Evolutionary conservation across 2,797 vertebrate genomes (phyloP), one percentile per base, ranked within the genome.

Genomic region (Neosilurus hyrtlii): DNA sequence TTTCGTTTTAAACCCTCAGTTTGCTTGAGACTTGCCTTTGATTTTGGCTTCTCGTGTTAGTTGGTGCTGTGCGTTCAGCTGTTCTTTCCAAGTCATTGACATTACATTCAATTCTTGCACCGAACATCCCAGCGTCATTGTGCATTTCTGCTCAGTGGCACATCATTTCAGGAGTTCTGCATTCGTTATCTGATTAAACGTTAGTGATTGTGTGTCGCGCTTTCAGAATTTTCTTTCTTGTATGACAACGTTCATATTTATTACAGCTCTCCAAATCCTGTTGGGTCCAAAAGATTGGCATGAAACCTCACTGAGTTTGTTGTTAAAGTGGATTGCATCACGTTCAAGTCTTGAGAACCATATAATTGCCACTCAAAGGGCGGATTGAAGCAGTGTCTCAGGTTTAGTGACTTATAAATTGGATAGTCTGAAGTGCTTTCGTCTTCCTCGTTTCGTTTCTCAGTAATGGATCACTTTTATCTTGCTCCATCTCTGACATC

Each of bases 231-330:
- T 87, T 82, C 71, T 88, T 87, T 89, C 76, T 87, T 77, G 78
- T 80, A 83, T 83, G 84, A 72, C 66, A 57, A 49, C 22, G 11
- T 82, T 88, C 85, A 76, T 70, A 72, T 89, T 85, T 84, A 82
- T 82, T 71, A 81, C 72, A 62, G 67, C 75, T 82, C 83, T 73
- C 72, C 52, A 78, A 49, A 82, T 89, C 37, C 68, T 86, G 86
- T 87, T 81, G 86, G 80, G 18, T 6, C 11, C 35, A 6, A 37
- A 67, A 57, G 7, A 70, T 70, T 79, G 71, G 37, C 51, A 57
- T 63, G 52, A 81, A 83, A 78, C 24, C 15, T 52, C 56, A 57
- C 8, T 57, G 62, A 83, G 59, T 7, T 61, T 72, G 83, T 80
- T 76, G 62, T 82, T 59, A 67, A 77, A 82, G 73, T 24, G 72